Evolutionary conservation across 2,888 invertebrate species (phyloP), one percentile per base, ranked within the genome.

Genomic region (Caenorhabditis uteleia): DNA sequence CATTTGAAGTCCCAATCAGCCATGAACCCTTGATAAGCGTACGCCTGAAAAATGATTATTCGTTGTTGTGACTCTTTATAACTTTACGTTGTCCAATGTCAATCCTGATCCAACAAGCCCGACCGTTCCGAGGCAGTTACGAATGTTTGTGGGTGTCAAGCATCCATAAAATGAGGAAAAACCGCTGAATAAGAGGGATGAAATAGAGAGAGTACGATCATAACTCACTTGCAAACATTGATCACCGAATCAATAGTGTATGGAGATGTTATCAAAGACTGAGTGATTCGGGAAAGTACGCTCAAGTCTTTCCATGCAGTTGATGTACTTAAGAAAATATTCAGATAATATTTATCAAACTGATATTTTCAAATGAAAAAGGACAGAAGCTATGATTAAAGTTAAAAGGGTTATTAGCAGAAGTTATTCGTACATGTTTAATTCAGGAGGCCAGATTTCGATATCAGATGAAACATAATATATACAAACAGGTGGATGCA

Each of bases 1-100:
- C 71, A 71, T 47, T 68, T 71, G 64, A 71, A 71, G 21, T 66
- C 54, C 71, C 71, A 71, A 33, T 58, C 66, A 16, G 71, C 68
- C 4, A 68, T 18, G 54, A 64, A 66, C 36, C 68, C 68, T 45
- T 66, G 54, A 25, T 68, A 68, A 6, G 53, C 47, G 36, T 68
- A 68, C 21, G 68, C 68, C 25, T 45, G 33, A 34, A 31, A n/a
- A n/a, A n/a, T n/a, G n/a, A n/a, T n/a, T n/a, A n/a, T n/a, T n/a
- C n/a, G n/a, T n/a, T n/a, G n/a, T n/a, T n/a, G n/a, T 20, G 20
- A 10, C 7, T 7, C 7, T 7, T n/a, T n/a, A n/a, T n/a, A n/a
- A n/a, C n/a, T n/a, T 16, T 12, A 45, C 34, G 7, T 33, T 31
- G 14, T 38, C 12, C 4, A 59, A 33, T 8, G 46, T n/a, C 26